Evolutionary conservation across 2,113 vertebrate genomes (phyloP).

Genomic region (Callithrix jacchus): DNA sequence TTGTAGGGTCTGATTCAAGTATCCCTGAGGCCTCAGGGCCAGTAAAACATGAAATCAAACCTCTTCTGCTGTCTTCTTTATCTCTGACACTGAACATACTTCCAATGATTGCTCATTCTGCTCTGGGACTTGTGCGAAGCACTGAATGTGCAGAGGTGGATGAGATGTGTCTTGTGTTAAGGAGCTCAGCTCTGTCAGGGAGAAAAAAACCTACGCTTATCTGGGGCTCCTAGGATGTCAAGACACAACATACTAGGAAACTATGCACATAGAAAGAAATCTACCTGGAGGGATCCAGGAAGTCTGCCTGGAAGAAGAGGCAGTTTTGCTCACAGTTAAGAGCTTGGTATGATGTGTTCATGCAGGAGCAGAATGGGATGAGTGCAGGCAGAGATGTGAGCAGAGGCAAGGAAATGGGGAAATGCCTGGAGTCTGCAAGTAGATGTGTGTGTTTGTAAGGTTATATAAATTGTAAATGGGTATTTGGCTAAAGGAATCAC

Average conservation of each 20-base stretch:
- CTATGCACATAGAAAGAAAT: background rate
- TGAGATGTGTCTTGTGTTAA: background rate
- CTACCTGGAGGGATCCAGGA: background rate
- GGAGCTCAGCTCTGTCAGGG: background rate
- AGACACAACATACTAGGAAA: background rate
- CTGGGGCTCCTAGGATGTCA: background rate
- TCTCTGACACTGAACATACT: background rate
- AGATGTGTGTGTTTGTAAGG: background rate
- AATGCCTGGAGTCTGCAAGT: background rate
- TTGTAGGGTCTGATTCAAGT: background rate
- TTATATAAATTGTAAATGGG: too few relatives aligned
- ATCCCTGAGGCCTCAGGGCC: background rate
- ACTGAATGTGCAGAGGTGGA: background rate
- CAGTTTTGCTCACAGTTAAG: background rate
- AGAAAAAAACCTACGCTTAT: background rate
- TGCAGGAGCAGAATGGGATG: background rate
- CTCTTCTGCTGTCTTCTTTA: fast-evolving
- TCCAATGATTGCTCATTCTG: fast-evolving
- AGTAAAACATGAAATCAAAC: background rate
- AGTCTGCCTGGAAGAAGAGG: background rate
- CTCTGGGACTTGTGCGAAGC: background rate
- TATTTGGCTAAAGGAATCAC: background rate
- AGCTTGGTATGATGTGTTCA: background rate
- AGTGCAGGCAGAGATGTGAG: background rate
- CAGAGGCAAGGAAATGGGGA: background rate